Conservation (phyloP, 2,888 invertebrate species). For the Rhagonycha fulva region DNA sequence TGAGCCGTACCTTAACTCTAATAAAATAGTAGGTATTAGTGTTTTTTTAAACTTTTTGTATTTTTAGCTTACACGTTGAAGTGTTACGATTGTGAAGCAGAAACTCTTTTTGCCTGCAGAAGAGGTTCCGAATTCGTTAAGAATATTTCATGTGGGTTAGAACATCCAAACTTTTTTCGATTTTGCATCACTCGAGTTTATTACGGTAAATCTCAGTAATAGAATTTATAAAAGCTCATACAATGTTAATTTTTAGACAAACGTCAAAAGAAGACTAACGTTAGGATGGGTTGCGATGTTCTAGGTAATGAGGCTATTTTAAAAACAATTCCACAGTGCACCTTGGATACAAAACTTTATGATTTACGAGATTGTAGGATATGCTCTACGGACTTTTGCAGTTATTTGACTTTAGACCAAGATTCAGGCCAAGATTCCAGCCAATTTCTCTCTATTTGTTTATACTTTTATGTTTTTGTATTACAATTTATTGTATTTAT, state of each 20-base stretch:
- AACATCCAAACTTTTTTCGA: constrained; percentile 1
- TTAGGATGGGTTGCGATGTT: not conserved
- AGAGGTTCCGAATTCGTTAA: not conserved
- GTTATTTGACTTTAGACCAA: not conserved
- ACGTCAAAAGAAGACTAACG: not conserved
- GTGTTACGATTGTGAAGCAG: constrained; percentile 10
- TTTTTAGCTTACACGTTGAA: constrained; percentile 13
- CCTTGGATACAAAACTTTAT: not conserved
- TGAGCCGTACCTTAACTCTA: not conserved
- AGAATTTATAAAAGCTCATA: not conserved
- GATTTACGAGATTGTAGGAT: constrained; percentile 3
- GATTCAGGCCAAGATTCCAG: not conserved
- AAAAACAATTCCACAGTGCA: constrained; percentile 2
- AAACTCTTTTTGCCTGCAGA: constrained; percentile 7
- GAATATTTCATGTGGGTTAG: not conserved
- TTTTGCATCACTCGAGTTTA: constrained; percentile 7
- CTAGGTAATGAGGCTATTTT: not conserved
- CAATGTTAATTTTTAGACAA: not conserved
- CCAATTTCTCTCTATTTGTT: not conserved
- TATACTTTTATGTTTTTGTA: not conserved
- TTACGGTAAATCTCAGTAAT: constrained; percentile 4
- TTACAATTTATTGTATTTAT: not conserved
- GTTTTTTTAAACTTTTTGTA: not conserved
- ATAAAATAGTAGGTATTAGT: no score
- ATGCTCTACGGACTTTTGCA: not conserved